phyloP scores from a whole-genome alignment of 2,797 vertebrate species.

The Pseudochromis fuscus region DNA sequence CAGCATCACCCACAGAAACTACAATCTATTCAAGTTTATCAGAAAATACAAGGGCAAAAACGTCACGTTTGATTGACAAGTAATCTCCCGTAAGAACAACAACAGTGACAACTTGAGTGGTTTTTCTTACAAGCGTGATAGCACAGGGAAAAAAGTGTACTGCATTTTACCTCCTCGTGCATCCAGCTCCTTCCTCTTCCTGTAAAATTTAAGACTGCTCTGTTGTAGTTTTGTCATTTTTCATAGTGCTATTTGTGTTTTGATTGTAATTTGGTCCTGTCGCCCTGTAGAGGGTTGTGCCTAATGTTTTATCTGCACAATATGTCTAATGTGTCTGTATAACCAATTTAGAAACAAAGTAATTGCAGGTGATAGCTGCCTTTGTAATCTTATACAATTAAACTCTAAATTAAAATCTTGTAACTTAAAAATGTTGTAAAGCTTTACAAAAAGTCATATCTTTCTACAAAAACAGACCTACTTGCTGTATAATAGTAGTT shows the following conservation, averaged over 20 bases:
- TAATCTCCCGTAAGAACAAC: constrained; percentile 9
- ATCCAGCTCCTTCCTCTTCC: constrained; percentile 20
- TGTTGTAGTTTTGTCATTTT: no score
- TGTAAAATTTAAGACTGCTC: constrained; percentile 10
- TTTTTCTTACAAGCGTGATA: constrained; percentile 20
- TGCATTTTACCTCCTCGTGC: constrained; percentile 21
- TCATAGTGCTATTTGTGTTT: no score
- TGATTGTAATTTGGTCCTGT: not conserved
- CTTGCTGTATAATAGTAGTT: not conserved
- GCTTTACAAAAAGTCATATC: not conserved
- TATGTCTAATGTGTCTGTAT: not conserved
- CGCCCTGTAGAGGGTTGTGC: not conserved
- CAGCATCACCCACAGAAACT: constrained; percentile 19
- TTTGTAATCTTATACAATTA: not conserved
- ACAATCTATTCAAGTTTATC: constrained; percentile 30
- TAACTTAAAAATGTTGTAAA: not conserved
- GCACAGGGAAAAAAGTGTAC: constrained; percentile 9
- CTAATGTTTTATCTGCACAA: not conserved
- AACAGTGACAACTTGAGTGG: constrained; percentile 18
- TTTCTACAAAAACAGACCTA: no score
- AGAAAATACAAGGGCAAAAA: constrained; percentile 33
- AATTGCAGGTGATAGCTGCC: constrained; percentile 9
- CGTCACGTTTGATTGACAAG: constrained; percentile 46
- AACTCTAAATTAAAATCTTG: not conserved
- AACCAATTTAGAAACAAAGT: constrained; percentile 5